Evolutionary conservation across 2,888 invertebrate genomes (phyloP).

Genomic region (Andrena praecox): DNA sequence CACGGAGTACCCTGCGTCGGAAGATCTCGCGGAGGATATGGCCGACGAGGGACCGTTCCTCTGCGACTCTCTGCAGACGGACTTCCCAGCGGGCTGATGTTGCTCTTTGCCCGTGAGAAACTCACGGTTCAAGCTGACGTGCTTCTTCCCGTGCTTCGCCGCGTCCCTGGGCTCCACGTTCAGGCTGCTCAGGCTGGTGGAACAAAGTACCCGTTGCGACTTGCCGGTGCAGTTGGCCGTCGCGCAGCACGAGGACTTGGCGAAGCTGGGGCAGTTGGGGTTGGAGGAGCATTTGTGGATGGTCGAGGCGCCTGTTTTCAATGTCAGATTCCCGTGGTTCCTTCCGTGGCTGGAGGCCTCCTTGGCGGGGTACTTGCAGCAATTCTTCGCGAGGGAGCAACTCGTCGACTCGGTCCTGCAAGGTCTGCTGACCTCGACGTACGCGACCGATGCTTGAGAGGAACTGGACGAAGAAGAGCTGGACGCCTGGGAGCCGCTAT

Average conservation of each 20-base stretch:
- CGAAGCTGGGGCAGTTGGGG: conserved; percentile 71
- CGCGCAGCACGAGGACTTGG: conserved; percentile 29
- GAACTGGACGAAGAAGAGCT: background rate
- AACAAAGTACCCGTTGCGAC: conserved; percentile 62
- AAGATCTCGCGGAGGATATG: conserved; percentile 50
- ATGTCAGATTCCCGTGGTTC: conserved; percentile 19
- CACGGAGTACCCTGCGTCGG: conserved; percentile 43
- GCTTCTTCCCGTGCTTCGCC: conserved; percentile 49
- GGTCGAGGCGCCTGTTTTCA: conserved; percentile 13
- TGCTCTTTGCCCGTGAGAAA: conserved; percentile 46
- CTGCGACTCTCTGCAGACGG: conserved; percentile 29
- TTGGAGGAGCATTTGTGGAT: conserved; percentile 77
- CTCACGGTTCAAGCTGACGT: conserved; percentile 35
- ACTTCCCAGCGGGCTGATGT: conserved; percentile 33
- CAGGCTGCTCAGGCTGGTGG: conserved; percentile 47
- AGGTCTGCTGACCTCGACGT: conserved; percentile 38
- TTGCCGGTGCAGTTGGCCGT: conserved; percentile 53
- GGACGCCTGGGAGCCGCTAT: conserved; percentile 7
- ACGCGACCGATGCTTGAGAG: conserved; percentile 31
- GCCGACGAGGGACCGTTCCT: conserved; percentile 7
- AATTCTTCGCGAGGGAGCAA: conserved; percentile 43
- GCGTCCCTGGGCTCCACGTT: conserved; percentile 52
- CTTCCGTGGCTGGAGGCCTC: conserved; percentile 30
- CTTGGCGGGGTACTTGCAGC: conserved; percentile 50
- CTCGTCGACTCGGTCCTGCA: conserved; percentile 49